Evolutionary conservation across 2,888 invertebrate genomes (phyloP).

Genomic region (Platypus cylindrus): DNA sequence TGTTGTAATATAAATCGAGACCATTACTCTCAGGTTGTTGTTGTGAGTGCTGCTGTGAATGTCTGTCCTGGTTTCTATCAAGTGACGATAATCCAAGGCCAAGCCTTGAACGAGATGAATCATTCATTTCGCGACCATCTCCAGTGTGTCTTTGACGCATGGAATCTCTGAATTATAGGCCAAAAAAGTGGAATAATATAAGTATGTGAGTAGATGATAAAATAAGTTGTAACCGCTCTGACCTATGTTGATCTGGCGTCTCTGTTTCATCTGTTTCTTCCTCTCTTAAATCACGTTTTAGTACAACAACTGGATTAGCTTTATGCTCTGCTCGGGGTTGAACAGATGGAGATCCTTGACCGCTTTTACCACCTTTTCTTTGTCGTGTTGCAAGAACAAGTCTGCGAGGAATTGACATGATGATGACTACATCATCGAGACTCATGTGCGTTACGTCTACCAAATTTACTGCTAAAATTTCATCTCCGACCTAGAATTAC

Average conservation of each 20-base stretch:
- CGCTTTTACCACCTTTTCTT: slow-evolving; percentile 50
- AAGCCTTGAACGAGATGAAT: slow-evolving; percentile 54
- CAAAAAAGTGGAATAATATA: slow-evolving; percentile 11
- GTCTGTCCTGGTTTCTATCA: slow-evolving; percentile 37
- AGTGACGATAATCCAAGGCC: slow-evolving; percentile 56
- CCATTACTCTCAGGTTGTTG: slow-evolving; percentile 46
- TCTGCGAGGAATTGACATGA: slow-evolving; percentile 96
- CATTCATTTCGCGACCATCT: slow-evolving; percentile 67
- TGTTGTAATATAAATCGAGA: slow-evolving; percentile 60
- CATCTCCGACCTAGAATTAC: slow-evolving; percentile 78
- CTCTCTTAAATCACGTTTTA: slow-evolving; percentile 76
- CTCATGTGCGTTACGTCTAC: slow-evolving; percentile 98
- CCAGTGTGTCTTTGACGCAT: slow-evolving; percentile 47
- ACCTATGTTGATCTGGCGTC: slow-evolving; percentile 35
- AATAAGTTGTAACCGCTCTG: slow-evolving; percentile 5
- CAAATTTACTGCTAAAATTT: slow-evolving; percentile 94
- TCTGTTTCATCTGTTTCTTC: slow-evolving; percentile 61
- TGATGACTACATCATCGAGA: slow-evolving; percentile 96
- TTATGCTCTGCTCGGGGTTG: slow-evolving; percentile 65
- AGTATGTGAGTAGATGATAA: background rate
- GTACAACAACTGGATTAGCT: slow-evolving; percentile 83
- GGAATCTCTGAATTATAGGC: slow-evolving; percentile 34
- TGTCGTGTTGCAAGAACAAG: slow-evolving; percentile 88
- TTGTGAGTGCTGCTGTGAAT: slow-evolving; percentile 28
- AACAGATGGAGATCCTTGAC: slow-evolving; percentile 41